Base-by-base conservation (phyloP, 53 echinoderm and acorn worm genomes). In the Henricia sp. region DNA sequence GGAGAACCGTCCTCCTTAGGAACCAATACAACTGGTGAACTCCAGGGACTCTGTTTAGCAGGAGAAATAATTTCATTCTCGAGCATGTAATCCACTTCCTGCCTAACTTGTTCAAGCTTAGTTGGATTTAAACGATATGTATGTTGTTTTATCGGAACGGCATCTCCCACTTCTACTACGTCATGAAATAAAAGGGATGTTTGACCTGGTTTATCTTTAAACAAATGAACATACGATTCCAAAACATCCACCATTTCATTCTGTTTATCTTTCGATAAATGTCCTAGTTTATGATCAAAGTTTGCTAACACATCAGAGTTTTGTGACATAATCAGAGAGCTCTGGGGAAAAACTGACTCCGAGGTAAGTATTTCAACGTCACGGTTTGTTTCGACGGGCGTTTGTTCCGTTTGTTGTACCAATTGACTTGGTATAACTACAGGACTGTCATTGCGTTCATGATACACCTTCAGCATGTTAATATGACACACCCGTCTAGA, bases 401-500 rank as follows among this genome's bases (percentile, higher is more conserved):
- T 17, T 11, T 36, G 37, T 35, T 3, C 37, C 17, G 3, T 35
- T 16, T 0, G 2, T 34, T 67, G 37, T 8, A 17, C 37, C 14
- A 4, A 67, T 35, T 38, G 34, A 67, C 67, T 67, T n/a, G n/a
- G 67, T 67, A 12, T 67, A 35, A 67, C 36, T 67, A n/a, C n/a
- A 36, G 17, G 4, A 33, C 0, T 67, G 3, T 67, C 40, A 3
- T 17, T 35, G 3, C 90, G 54, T 0, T 59, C 88, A 78, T 55
- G 39, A 25, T 88, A 91, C 37, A 4, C 23, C 83, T 91, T 91
- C 0, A 84, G 59, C 91, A 87, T 91, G 28, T 91, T 91, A 34
- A 87, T 40, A 74, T 87, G 91, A 68, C 87, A 87, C 6, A 91
- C 52, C 44, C 67, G 55, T 64, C n/a, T n/a, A 57, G 25, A 57